phyloP scores from a whole-genome alignment of 2,797 vertebrate species.

The Pipistrellus pipistrellus region DNA sequence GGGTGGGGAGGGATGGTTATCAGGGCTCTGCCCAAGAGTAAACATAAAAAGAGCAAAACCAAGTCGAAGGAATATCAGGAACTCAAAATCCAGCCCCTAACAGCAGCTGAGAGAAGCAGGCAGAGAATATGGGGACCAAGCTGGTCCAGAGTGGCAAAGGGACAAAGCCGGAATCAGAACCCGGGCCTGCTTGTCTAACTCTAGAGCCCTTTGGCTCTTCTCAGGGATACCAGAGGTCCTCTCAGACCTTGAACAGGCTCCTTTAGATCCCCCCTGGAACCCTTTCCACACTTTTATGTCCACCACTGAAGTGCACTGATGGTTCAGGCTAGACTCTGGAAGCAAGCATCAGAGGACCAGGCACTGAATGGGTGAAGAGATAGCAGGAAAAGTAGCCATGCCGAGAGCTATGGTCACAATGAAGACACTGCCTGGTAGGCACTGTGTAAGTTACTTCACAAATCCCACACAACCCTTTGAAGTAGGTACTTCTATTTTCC shows the following conservation, averaged over 20 bases:
- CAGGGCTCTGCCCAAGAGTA: neutral
- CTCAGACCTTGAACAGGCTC: neutral
- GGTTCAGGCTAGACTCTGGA: neutral
- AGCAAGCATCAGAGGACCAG: neutral
- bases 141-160: neutral
- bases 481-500: neutral
- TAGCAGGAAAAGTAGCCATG: neutral
- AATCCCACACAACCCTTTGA: neutral
- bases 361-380: neutral
- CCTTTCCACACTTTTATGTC: neutral
- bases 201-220: neutral
- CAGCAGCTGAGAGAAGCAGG: neutral
- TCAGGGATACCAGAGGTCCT: neutral
- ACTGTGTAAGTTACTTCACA: neutral
- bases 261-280: neutral
- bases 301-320: neutral
- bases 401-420: neutral
- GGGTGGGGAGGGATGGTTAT: conserved; percentile 9
- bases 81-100: neutral
- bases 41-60: conserved; percentile 66
- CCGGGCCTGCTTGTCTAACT: neutral
- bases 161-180: neutral
- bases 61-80: conserved; percentile 42
- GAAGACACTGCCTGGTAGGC: neutral
- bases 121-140: neutral